Percentiles rank a stretch among this genome's conserved stretches.
These are phyloP conservation scores for Cyprinodon diabolis DNA, from an alignment of 2,797 vertebrate species.

Conservation along the genomic window DNA sequence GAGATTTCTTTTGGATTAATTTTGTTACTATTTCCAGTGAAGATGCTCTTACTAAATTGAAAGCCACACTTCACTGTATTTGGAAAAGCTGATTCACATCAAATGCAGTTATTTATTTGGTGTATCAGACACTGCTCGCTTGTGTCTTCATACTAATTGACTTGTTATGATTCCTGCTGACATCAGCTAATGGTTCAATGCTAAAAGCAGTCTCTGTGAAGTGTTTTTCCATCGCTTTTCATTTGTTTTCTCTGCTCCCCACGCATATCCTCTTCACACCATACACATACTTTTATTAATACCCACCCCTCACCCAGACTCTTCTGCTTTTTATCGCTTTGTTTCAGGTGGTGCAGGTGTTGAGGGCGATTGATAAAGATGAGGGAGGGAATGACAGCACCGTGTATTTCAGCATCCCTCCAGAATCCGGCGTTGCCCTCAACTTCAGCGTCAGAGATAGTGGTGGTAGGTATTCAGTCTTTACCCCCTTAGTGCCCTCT, in stretches of 20 bases:
- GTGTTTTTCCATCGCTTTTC: slow-evolving; percentile 46
- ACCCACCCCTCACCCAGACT: slow-evolving; percentile 30
- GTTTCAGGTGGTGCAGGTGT: slow-evolving; percentile 89
- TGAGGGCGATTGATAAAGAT: slow-evolving; percentile 89
- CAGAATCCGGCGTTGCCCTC: slow-evolving; percentile 80
- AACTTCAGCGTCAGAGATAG: slow-evolving; percentile 91
- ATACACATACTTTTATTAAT: slow-evolving; percentile 2
- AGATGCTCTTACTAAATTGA: slow-evolving; percentile 52
- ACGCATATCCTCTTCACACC: not conserved
- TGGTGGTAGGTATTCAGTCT: slow-evolving; percentile 80
- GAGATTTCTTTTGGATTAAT: slow-evolving; percentile 62
- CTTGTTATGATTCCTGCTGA: slow-evolving; percentile 66
- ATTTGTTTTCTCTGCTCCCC: slow-evolving; percentile 30
- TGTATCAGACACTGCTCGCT: slow-evolving; percentile 41
- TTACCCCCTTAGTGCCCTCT: slow-evolving; percentile 35
- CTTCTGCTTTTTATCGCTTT: slow-evolving; percentile 62
- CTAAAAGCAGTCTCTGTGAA: slow-evolving; percentile 55
- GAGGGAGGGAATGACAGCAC: slow-evolving; percentile 86
- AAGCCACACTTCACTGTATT: slow-evolving; percentile 44
- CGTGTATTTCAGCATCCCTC: slow-evolving; percentile 88
- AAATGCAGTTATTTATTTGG: slow-evolving; percentile 46
- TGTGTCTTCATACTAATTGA: slow-evolving; percentile 60
- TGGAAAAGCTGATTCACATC: slow-evolving; percentile 27
- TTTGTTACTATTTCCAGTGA: slow-evolving; percentile 45
- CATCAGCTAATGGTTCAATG: slow-evolving; percentile 56